phyloP scores from a whole-genome alignment of 2,888 invertebrate species.

The Caenorhabditis sp. region DNA sequence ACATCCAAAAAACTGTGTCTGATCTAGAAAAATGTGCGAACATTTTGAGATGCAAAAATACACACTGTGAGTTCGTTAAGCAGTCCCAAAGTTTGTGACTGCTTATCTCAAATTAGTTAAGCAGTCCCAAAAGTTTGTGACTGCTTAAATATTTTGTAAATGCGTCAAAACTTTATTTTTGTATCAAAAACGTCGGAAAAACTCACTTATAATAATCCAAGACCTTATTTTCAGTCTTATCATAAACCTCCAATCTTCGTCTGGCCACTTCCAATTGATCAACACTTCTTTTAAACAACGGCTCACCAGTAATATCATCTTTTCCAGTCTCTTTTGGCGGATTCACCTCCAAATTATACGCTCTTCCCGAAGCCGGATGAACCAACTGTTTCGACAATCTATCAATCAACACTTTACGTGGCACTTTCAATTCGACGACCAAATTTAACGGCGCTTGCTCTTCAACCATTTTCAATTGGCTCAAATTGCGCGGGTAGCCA shows the following conservation, averaged over 20 bases:
- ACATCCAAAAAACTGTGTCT: too few species aligned
- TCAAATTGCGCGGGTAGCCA: slow-evolving; percentile 51
- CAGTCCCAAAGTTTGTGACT: too few species aligned
- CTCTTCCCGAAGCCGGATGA: slow-evolving; percentile 83
- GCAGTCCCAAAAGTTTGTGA: too few species aligned
- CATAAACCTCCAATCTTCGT: slow-evolving; percentile 46
- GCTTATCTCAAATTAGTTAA: too few species aligned
- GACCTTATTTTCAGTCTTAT: slow-evolving; percentile 54
- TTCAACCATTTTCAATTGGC: slow-evolving; percentile 50
- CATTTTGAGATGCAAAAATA: too few species aligned
- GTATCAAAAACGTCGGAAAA: neutral
- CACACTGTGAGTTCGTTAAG: too few species aligned
- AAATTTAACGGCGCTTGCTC: slow-evolving; percentile 47
- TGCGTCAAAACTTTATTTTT: too few species aligned
- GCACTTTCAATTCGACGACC: slow-evolving; percentile 47
- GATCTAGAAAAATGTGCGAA: too few species aligned
- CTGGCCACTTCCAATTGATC: slow-evolving; percentile 74
- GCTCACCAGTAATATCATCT: slow-evolving; percentile 82
- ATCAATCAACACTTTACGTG: slow-evolving; percentile 50
- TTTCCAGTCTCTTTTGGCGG: slow-evolving; percentile 87
- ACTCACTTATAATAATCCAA: slow-evolving; percentile 44
- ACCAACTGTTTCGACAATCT: slow-evolving; percentile 72
- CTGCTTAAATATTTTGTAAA: too few species aligned
- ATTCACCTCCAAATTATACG: slow-evolving; percentile 89
- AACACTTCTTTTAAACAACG: slow-evolving; percentile 86